phyloP scores from a whole-genome alignment of 2,888 invertebrate genomes.

The Dorcus parallelipipedus region DNA sequence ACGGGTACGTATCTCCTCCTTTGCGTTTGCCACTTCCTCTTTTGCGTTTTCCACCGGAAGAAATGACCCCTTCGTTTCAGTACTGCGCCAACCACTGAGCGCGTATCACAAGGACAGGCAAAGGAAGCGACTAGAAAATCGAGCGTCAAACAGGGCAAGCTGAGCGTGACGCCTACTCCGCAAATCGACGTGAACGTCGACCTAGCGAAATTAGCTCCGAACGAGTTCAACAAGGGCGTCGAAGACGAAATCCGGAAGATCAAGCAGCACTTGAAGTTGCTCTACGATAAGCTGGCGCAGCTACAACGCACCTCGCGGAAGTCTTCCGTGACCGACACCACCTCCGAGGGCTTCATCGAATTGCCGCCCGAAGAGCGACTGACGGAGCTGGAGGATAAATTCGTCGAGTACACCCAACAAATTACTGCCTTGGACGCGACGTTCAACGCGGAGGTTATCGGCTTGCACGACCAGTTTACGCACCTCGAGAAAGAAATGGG shows the following conservation, averaged over 20 bases:
- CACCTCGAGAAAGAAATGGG: conserved; percentile 48
- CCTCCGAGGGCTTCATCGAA: not conserved
- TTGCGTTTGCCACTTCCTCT: too few relatives aligned
- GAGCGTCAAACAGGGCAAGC: not conserved
- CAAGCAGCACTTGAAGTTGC: conserved; percentile 6
- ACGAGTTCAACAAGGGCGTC: conserved; percentile 5
- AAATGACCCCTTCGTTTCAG: too few relatives aligned
- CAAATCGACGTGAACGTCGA: not conserved
- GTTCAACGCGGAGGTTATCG: conserved; percentile 47
- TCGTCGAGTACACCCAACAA: conserved; percentile 36
- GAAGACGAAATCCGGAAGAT: conserved; percentile 7
- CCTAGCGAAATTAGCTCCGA: conserved; percentile 9
- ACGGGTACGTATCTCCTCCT: too few relatives aligned
- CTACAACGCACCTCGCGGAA: not conserved
- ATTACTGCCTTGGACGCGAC: conserved; percentile 39
- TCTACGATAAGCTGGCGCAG: conserved; percentile 6
- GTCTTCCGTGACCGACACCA: not conserved
- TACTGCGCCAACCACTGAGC: too few relatives aligned
- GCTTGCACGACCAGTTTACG: conserved; percentile 53
- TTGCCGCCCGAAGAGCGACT: conserved; percentile 2
- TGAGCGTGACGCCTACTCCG: not conserved
- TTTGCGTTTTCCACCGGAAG: too few relatives aligned
- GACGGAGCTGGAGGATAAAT: conserved; percentile 25
- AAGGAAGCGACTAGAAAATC: too few relatives aligned
- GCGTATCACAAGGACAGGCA: too few relatives aligned